phyloP scores from a whole-genome alignment of 2,797 vertebrate species.

The Coregonus sp. region DNA sequence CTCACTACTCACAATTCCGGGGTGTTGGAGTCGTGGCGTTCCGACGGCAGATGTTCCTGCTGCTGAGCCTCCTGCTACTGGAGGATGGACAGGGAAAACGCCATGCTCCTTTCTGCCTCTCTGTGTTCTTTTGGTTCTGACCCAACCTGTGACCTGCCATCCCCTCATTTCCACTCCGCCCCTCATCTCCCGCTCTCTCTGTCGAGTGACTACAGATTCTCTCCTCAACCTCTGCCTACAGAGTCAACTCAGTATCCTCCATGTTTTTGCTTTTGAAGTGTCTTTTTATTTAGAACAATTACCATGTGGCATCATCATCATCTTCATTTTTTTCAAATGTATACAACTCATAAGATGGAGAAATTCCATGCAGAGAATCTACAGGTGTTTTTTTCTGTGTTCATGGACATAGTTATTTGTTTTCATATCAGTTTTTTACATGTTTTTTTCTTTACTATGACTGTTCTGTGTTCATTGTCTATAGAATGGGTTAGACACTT shows the following conservation, averaged over 20 bases:
- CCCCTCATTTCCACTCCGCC: background rate
- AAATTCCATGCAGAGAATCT: too few species aligned
- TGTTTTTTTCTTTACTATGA: too few species aligned
- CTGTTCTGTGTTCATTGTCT: constrained; percentile 19
- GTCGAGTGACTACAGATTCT: constrained; percentile 34
- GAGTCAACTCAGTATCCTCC: constrained; percentile 19
- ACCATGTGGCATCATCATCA: constrained; percentile 28
- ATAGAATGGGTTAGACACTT: constrained; percentile 24
- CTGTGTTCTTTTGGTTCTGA: constrained; percentile 15
- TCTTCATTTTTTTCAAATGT: too few species aligned
- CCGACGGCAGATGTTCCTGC: constrained; percentile 24
- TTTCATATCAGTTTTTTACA: too few species aligned
- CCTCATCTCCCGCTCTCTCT: background rate
- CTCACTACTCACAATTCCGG: constrained; percentile 40
- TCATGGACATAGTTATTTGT: too few species aligned
- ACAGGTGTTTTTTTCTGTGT: background rate
- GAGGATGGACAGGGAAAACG: constrained; percentile 38
- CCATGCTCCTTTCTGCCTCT: constrained; percentile 34
- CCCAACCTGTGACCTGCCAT: background rate
- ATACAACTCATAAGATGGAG: too few species aligned
- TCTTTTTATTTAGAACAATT: constrained; percentile 32
- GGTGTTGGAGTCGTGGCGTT: constrained; percentile 54
- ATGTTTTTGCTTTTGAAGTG: constrained; percentile 33
- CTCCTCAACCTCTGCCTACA: constrained; percentile 22
- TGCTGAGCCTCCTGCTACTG: constrained; percentile 22